Base-by-base conservation (phyloP, 2,113 vertebrate species). In the Steatornis caripensis region DNA sequence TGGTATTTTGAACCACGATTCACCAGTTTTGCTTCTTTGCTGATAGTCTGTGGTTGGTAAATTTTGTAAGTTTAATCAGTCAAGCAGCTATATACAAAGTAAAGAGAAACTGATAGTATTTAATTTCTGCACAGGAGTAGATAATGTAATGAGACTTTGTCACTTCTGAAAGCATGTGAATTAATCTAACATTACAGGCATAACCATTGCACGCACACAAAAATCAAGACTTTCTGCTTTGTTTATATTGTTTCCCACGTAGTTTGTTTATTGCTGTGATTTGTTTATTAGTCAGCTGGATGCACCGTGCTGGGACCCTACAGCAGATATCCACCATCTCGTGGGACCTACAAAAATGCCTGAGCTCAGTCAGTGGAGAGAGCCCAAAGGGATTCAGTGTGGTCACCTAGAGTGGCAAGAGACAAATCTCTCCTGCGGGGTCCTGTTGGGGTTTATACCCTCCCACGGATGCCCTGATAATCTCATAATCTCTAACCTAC, bases 401-500 rank as follows among this genome's bases (percentile, higher is more conserved):
- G 70, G 48, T 74, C 75, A 61, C 66, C 43, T 3, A 54, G 55
- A 57, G 37, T 2, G 2, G 23, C 0, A 18, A 37, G 55, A 88
- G 79, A 88, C 85, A 87, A 68, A 48, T 66, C 24, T 89, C 23
- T 68, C 86, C 78, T 10, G 64, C 86, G 60, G 87, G 55, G 46
- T 36, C 26, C 80, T 51, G 57, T 1, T 24, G 93, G 45, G 76
- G 80, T 78, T 95, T 95, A 83, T 74, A 95, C 75, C 55, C 74
- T 93, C 48, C 71, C 3, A 5, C 1, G 0, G 86, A 79, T 93
- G 91, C 74, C 78, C 62, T 72, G 84, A 30, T 91, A 92, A 79
- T 87, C 86, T 84, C 81, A 84, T 95, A 95, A 94, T 92, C 94
- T 84, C 41, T 92, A 93, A 95, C 76, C 95, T 93, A 87, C 89